Evolutionary conservation across 2,113 vertebrate species (phyloP), one percentile per base, ranked within the genome.

Genomic region (Alaudala cheleensis): DNA sequence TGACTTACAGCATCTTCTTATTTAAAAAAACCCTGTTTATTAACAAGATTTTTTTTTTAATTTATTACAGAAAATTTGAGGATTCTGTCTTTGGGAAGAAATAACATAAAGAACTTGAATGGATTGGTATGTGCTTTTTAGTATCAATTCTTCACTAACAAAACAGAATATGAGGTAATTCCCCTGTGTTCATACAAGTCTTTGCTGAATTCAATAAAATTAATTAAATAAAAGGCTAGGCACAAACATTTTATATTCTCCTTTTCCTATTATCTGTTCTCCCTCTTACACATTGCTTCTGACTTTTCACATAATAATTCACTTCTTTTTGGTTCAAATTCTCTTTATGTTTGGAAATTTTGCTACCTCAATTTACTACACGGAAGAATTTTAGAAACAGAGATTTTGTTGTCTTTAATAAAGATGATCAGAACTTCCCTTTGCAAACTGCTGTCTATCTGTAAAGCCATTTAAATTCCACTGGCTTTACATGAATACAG

Each of bases 51-150:
- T 37, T 37, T 88, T 84, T 91, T 61, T 25, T 26, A 24, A 60
- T 96, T 25, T 97, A 39, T 73, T 96, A 79, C 97, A 99, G 99
- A 99, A 98, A 99, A 99, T 90, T 96, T 99, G 93, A 98, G 97
- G 96, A 99, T 99, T 96, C 97, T 99, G 73, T 99, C 99, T 83
- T 96, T 99, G 96, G 99, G 99, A 96, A 98, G 99, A 94, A 99
- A 99, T 97, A 99, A 99, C 87, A 99, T 99, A 96, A 99, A 99
- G 97, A 98, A 98, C 71, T 98, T 99, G 57, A 98, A 97, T 95
- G 99, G 99, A 94, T 96, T 99, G 98, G 99, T 99, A 97, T 96
- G 98, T 97, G 2, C 50, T 66, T 76, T 77, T 72, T 73, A 49
- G 16, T 84, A 57, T 76, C 49, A 72, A 28, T 62, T 60, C 31